Conservation (phyloP, 2,113 vertebrate species). For the Jaculus jaculus region DNA sequence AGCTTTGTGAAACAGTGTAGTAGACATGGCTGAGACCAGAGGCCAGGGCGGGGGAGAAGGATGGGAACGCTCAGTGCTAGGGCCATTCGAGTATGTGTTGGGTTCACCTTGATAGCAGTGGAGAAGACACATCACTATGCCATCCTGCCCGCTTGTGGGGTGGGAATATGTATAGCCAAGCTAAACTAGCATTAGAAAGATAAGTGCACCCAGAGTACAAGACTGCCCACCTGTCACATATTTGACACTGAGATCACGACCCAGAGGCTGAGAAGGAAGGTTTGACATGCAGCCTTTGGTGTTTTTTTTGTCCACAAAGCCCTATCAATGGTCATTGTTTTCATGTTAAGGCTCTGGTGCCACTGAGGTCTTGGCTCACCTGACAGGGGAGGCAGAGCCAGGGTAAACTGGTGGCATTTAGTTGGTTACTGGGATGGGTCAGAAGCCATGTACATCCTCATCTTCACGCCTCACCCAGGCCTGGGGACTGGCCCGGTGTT, state of each 20-base stretch:
- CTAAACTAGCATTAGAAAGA: neutral
- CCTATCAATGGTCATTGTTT: no score
- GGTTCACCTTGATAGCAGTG: no score
- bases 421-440: neutral
- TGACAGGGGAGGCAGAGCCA: neutral
- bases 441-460: neutral
- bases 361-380: neutral
- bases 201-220: neutral
- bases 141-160: accelerated
- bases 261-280: neutral
- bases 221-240: neutral
- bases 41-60: neutral
- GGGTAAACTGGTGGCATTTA: accelerated
- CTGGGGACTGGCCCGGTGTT: neutral
- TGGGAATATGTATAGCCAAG: neutral
- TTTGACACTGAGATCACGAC: neutral
- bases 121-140: neutral
- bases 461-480: neutral
- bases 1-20: neutral
- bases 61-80: neutral
- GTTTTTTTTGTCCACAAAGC: neutral
- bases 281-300: neutral
- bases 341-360: neutral
- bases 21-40: neutral
- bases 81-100: neutral